phyloP scores from a whole-genome alignment of 1,140 invertebrate genomes.

The Drosophila repletoides region DNA sequence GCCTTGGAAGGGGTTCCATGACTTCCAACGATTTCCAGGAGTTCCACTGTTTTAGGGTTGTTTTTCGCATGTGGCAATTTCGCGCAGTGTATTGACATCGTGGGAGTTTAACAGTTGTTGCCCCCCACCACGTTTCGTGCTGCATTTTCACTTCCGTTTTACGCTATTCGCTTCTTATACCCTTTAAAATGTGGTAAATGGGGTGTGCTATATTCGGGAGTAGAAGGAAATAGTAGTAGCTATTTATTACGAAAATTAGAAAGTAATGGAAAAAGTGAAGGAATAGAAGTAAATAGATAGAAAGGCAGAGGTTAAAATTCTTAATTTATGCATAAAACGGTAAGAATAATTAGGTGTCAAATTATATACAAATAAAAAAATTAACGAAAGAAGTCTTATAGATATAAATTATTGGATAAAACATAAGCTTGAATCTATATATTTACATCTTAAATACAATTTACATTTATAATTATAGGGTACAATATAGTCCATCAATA shows the following conservation, averaged over 20 bases:
- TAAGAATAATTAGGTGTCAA: too few species aligned
- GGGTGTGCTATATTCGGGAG: background rate
- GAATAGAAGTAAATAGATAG: too few species aligned
- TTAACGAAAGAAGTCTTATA: background rate
- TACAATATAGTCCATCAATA: background rate
- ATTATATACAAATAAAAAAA: background rate
- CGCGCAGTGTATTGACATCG: constrained; percentile 58
- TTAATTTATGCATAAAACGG: too few species aligned
- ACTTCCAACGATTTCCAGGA: background rate
- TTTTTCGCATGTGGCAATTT: constrained; percentile 20
- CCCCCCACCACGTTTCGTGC: background rate
- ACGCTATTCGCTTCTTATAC: constrained; percentile 2
- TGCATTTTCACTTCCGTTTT: constrained; percentile 44
- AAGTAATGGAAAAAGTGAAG: too few species aligned
- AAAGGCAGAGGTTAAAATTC: too few species aligned
- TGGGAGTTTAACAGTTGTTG: constrained; percentile 64
- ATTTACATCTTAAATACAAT: too few species aligned
- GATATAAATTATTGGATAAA: too few species aligned
- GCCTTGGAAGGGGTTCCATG: background rate
- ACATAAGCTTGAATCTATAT: too few species aligned
- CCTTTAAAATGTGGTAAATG: background rate
- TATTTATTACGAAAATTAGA: too few species aligned
- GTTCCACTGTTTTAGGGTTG: constrained; percentile 15
- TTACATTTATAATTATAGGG: too few species aligned
- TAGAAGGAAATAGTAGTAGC: too few species aligned